Conservation (phyloP, 2,888 invertebrate species). For the Scrobipalpa costella region DNA sequence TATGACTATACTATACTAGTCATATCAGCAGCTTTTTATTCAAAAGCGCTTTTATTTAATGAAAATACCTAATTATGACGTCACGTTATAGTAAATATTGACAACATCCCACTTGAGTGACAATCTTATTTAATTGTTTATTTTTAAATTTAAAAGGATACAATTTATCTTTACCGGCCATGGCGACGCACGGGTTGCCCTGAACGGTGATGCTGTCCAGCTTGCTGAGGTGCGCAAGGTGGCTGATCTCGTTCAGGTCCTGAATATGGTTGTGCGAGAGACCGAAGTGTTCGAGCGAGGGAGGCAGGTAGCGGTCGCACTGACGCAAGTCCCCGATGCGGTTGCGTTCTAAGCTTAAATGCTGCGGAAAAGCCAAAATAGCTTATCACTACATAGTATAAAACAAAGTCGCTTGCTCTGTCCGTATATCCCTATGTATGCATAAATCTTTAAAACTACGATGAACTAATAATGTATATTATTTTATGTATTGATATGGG, state of each 20-base stretch:
- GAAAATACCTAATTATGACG: too few relatives aligned
- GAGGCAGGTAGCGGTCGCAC: slow-evolving; percentile 91
- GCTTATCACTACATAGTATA: too few relatives aligned
- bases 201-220: slow-evolving; percentile 91
- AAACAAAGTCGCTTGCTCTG: too few relatives aligned
- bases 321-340: slow-evolving; percentile 90
- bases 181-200: slow-evolving; percentile 92
- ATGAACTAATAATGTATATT: too few relatives aligned
- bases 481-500: too few relatives aligned
- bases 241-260: slow-evolving; percentile 93
- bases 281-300: slow-evolving; percentile 86
- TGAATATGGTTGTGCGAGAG: slow-evolving; percentile 91
- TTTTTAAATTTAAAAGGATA: slow-evolving; percentile 81
- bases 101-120: too few relatives aligned
- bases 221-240: slow-evolving; percentile 87
- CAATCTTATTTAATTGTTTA: neutral
- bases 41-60: too few relatives aligned
- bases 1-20: too few relatives aligned
- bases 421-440: too few relatives aligned
- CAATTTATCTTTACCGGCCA: slow-evolving; percentile 87
- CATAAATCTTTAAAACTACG: too few relatives aligned
- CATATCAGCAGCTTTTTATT: too few relatives aligned
- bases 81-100: too few relatives aligned
- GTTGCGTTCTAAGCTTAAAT: slow-evolving; percentile 92
- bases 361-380: slow-evolving; percentile 73